Evolutionary conservation across 2,888 invertebrate species (phyloP), one percentile per base, ranked within the genome.

Genomic region (Epiblema foenella): DNA sequence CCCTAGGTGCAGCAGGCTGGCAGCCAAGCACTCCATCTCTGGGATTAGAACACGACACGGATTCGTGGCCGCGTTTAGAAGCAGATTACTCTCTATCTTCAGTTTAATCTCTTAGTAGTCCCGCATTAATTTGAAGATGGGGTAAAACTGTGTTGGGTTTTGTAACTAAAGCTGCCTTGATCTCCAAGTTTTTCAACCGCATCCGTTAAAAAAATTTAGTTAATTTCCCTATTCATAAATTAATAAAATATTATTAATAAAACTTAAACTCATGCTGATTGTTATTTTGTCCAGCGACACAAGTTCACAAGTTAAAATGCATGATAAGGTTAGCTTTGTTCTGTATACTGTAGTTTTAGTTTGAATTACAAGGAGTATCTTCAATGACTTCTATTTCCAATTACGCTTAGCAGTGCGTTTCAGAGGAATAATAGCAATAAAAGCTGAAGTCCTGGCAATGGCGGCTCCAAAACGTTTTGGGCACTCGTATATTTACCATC

Each of bases 71-170:
- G 85, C 81, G 77, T 83, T 85, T 83, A 86, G 88, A 87, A 88
- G 87, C 83, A 88, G 89, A 88, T 88, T 83, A 80, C 86, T n/a
- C n/a, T n/a, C n/a, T 85, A 90, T 89, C 89, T 90, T 86, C 84
- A 84, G 78, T 80, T 83, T 89, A 89, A 89, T 88, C 86, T 84
- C 79, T 81, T 78, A 77, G 82, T 78, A 82, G 80, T 82, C 83
- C 77, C 79, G 79, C 78, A 78, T 85, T 85, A 84, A 86, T 85
- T 82, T 78, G 75, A 78, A 77, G 72, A 77, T 79, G 77, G 73
- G 73, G 64, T 67, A 76, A 78, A 76, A 79, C 76, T 72, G 74
- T 70, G 20, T 42, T 56, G 46, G 46, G 64, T 72, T 75, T 73
- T 66, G 67, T 73, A 69, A 74, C 51, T 8, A 1, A 9, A 66